Percentiles rank a stretch among this genome's conserved stretches.
These are phyloP conservation scores for Nematostella vectensis DNA, from an alignment of 92 coral and sea anemone species.

Conservation along the genomic window DNA sequence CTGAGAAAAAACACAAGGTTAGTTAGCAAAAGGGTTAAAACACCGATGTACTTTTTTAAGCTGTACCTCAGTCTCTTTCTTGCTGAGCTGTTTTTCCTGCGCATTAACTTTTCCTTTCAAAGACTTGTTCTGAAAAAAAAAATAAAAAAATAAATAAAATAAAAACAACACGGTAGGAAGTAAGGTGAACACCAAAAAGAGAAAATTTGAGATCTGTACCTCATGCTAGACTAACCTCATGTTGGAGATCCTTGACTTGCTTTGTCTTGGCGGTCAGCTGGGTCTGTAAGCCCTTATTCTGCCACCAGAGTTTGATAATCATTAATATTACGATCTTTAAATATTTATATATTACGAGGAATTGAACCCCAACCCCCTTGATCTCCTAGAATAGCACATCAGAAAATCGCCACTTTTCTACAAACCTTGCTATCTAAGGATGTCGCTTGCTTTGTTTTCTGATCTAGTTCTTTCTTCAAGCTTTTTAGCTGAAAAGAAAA, in stretches of 20 bases:
- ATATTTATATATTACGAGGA: background rate
- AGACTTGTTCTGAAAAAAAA: conserved; percentile 35
- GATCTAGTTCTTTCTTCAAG: conserved; percentile 31
- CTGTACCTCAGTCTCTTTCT: conserved; percentile 65
- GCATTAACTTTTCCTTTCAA: conserved; percentile 54
- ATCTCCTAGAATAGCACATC: background rate
- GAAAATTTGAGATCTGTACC: no score
- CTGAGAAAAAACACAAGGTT: background rate
- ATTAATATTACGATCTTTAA: background rate
- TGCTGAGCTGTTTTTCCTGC: conserved; percentile 53
- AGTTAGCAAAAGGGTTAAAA: background rate
- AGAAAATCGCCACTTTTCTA: background rate
- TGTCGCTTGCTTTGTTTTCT: conserved; percentile 30
- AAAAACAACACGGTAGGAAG: no score
- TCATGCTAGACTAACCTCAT: no score
- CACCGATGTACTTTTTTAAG: no score
- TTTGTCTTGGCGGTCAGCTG: conserved; percentile 75
- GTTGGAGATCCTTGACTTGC: conserved; percentile 79
- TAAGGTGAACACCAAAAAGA: no score
- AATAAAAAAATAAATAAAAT: no score
- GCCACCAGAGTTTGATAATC: background rate
- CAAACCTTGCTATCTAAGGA: conserved; percentile 38
- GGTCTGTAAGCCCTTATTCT: conserved; percentile 75
- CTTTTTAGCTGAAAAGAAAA: conserved; percentile 24
- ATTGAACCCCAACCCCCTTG: background rate